Conservation (phyloP, 1,140 invertebrate species). For the Fopius arisanus region DNA sequence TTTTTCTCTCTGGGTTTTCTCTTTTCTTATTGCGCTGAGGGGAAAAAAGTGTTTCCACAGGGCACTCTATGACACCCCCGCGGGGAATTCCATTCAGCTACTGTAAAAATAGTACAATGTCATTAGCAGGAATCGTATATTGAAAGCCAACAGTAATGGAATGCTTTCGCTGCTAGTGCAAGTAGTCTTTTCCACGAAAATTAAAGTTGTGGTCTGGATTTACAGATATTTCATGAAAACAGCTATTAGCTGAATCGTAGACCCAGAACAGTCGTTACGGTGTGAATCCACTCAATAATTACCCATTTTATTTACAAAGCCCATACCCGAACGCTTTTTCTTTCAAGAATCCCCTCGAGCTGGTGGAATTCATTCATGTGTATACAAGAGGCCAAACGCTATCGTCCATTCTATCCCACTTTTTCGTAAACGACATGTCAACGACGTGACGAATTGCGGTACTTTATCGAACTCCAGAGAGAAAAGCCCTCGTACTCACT, state of each 20-base stretch:
- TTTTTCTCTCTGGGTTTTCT: not conserved
- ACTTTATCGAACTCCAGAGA: conserved; percentile 21
- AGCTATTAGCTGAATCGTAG: no score
- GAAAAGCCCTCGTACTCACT: conserved; percentile 5
- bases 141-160: not conserved
- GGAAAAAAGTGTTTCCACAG: not conserved
- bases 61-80: not conserved
- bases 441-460: conserved; percentile 35
- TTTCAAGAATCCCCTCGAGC: no score
- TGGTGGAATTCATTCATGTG: not conserved
- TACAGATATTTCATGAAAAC: no score
- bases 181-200: no score
- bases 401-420: conserved; percentile 11
- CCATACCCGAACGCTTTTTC: no score
- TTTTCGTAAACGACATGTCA: conserved; percentile 23
- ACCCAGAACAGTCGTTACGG: no score
- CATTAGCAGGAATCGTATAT: not conserved
- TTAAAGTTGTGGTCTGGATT: no score
- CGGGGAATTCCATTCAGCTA: not conserved
- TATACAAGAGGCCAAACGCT: not conserved
- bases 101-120: not conserved
- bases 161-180: no score
- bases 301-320: no score
- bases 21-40: not conserved
- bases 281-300: no score